Evolutionary conservation across 1,140 invertebrate genomes (phyloP).

Genomic region (Monochamus saltuarius): DNA sequence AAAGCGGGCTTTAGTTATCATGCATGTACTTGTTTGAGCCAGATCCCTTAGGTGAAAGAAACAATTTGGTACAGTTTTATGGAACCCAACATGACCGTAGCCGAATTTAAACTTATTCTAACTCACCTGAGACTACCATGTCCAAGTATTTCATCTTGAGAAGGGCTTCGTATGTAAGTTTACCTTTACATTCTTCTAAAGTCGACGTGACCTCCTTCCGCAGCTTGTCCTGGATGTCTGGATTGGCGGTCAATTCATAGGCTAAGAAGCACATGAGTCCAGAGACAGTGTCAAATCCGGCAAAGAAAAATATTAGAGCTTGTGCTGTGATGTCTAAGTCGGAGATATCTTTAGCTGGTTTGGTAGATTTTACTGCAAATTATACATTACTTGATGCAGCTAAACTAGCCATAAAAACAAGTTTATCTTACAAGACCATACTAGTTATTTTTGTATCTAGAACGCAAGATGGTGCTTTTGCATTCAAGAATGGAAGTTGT

Average conservation of each 20-base stretch:
- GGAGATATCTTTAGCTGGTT: conserved; percentile 16
- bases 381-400: no score
- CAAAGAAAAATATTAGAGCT: conserved; percentile 62
- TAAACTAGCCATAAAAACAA: no score
- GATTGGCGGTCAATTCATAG: conserved; percentile 57
- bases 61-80: neutral
- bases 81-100: neutral
- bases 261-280: conserved; percentile 39
- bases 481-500: no score
- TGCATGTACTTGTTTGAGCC: no score
- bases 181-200: conserved; percentile 17
- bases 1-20: no score
- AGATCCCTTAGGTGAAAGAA: neutral
- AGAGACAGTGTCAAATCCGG: conserved; percentile 62
- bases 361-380: conserved; percentile 7
- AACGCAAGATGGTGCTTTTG: no score
- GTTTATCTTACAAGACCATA: no score
- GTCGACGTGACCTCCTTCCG: conserved; percentile 42
- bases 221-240: conserved; percentile 54
- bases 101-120: neutral
- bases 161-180: conserved; percentile 37
- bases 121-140: conserved; percentile 43
- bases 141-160: conserved; percentile 41
- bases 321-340: conserved; percentile 51
- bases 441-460: no score